phyloP scores from a whole-genome alignment of 2,797 vertebrate genomes.

The Chaenodraco wilsoni region DNA sequence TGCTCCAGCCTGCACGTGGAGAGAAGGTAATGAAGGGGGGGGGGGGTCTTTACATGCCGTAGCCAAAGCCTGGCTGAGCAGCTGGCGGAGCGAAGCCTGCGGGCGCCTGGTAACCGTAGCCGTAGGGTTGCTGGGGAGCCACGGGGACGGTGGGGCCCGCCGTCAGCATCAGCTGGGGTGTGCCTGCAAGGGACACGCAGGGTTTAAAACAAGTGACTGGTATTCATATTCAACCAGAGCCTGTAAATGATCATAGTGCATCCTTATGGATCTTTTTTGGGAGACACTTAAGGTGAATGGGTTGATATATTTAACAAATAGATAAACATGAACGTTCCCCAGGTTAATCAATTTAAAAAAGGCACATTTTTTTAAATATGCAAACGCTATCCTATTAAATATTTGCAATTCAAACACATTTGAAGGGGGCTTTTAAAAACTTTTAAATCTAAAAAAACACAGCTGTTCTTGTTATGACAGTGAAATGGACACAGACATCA shows the following conservation, averaged over 20 bases:
- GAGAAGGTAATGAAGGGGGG: constrained; percentile 8
- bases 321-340: too few species aligned
- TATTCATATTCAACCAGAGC: too few species aligned
- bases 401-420: neutral
- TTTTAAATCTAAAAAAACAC: neutral
- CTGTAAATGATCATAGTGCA: neutral
- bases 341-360: too few species aligned
- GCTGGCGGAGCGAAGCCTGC: constrained; percentile 87
- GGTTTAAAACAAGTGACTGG: neutral
- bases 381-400: too few species aligned
- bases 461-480: neutral
- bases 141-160: constrained; percentile 96
- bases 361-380: too few species aligned
- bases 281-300: too few species aligned
- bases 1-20: constrained; percentile 77
- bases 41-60: constrained; percentile 91
- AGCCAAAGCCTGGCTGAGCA: constrained; percentile 92
- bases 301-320: too few species aligned
- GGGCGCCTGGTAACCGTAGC: constrained; percentile 94
- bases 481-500: constrained; percentile 2
- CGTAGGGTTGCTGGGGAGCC: constrained; percentile 92
- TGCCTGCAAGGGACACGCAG: constrained; percentile 81
- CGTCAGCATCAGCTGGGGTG: constrained; percentile 97
- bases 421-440: neutral
- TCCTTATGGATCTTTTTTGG: neutral